Base-by-base conservation (phyloP, 1,140 invertebrate genomes). In the Stenopsyche tienmushanensis region DNA sequence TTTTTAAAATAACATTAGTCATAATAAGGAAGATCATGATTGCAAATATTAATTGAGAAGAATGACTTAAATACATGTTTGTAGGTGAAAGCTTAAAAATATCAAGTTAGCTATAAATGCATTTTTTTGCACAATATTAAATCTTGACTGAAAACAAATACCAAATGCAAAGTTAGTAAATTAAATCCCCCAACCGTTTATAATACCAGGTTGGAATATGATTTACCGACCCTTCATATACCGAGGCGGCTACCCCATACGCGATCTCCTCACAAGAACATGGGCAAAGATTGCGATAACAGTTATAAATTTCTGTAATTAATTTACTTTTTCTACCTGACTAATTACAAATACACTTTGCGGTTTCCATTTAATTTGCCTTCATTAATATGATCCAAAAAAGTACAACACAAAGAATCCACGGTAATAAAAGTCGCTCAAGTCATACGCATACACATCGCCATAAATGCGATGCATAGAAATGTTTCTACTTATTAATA, bases 241-340 rank as follows among this genome's bases (percentile, higher is more conserved):
- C n/a, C 34, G 39, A 17, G 18, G 15, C 41, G 29, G 26, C 18
- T 42, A n/a, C 18, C 23, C n/a, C 41, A 18, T 45, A 45, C 24
- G 24, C 52, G 52, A 54, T 54, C 52, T 20, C 44, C 8, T 13
- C 44, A 9, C 44, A 18, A 47, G 44, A 47, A 47, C 44, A 47
- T 15, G 44, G 52, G 52, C 23, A 24, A 9, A 54, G 18, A 54
- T 54, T 24, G 52, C 52, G 52, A 54, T 54, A 54, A 54, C 52
- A 34, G 57, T 60, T 60, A 60, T 60, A 60, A 60, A 60, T 60
- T 60, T 60, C 57, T 60, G 39, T 60, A 60, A 60, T 60, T 60
- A 60, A 60, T 60, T 47, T 60, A 60, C 29, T 60, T 34, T 60
- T 60, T 34, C 42, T 15, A 45, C 17, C 21, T 47, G 25, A 49